Percentiles rank a stretch among this genome's conserved stretches.
phyloP scores from a whole-genome alignment of 1,140 invertebrate species.

The Rhagoletis zephyria region DNA sequence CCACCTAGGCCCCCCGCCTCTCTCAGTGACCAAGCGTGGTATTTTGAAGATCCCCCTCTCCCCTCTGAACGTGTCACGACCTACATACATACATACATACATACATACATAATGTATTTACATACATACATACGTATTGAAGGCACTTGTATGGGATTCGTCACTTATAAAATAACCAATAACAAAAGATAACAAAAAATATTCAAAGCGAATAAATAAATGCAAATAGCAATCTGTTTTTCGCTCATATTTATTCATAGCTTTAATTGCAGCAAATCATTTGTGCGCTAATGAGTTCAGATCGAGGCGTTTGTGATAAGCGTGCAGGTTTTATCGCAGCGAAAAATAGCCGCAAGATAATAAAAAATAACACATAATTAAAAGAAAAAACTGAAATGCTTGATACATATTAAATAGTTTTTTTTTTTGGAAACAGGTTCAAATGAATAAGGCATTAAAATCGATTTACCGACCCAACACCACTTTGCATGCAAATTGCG shows the following conservation, averaged over 20 bases:
- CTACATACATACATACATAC: too few species aligned
- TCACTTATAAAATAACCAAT: too few species aligned
- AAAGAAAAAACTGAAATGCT: background rate
- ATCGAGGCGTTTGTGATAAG: conserved; percentile 28
- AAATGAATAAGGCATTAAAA: background rate
- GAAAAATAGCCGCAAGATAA: conserved; percentile 64
- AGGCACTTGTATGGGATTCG: too few species aligned
- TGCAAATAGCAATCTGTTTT: background rate
- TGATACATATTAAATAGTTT: conserved; percentile 5
- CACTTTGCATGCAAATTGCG: conserved; percentile 72
- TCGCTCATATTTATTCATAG: conserved; percentile 6
- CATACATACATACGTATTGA: too few species aligned
- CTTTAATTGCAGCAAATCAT: conserved; percentile 17
- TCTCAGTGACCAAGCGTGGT: too few species aligned
- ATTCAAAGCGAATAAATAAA: background rate
- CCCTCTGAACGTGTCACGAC: too few species aligned
- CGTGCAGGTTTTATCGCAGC: conserved; percentile 1
- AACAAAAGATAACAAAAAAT: too few species aligned
- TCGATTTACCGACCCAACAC: background rate
- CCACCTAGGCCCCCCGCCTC: too few species aligned
- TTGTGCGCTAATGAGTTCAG: conserved; percentile 22
- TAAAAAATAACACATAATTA: conserved; percentile 61
- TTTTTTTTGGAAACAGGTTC: background rate
- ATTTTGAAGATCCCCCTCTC: too few species aligned
- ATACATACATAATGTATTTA: too few species aligned